Evolutionary conservation across 1,140 invertebrate genomes (phyloP), one percentile per base, ranked within the genome.

Genomic region (Drosophila sproati): DNA sequence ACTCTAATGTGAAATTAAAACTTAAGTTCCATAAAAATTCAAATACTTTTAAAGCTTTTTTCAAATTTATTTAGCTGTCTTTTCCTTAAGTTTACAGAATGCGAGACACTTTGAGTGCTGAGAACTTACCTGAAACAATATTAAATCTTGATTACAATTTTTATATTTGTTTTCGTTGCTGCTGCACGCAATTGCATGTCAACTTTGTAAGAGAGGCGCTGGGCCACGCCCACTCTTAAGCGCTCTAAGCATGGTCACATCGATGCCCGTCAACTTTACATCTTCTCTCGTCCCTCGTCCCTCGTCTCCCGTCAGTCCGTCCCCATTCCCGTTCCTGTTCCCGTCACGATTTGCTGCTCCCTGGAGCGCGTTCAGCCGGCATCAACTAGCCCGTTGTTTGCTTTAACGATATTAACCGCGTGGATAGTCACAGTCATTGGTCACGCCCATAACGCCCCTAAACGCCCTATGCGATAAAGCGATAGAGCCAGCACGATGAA

Each of bases 321-420:
- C 1, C 20, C 20, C 20, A 20, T 20, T 20, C 20, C 20, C 20
- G 20, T 20, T 20, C 20, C 20, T 20, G 20, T 20, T 20, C 20
- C 20, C 20, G 20, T 20, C 20, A 20, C 20, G 20, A 20, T 20
- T 20, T 20, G 20, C 20, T 20, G 20, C 20, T 73, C 56, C 52
- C 70, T 61, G 69, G 39, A 72, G 73, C 60, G 52, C 48, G 52
- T 54, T 70, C 35, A 55, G 51, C 72, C 37, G 43, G 45, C 70
- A 54, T 60, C 62, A 76, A 66, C 39, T 70, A 66, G 54, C 41
- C 71, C 45, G 59, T 77, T 77, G 72, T 70, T 73, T 62, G 63
- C 55, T 78, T 83, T 83, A 77, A 83, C 60, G 61, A 60, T 70
- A 73, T 83, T 71, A 80, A 83, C 63, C 59, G 72, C 34, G 50